These are phyloP conservation scores for Eupristina koningsbergeri DNA, from an alignment of 1,140 invertebrate species.

Conservation along the genomic window DNA sequence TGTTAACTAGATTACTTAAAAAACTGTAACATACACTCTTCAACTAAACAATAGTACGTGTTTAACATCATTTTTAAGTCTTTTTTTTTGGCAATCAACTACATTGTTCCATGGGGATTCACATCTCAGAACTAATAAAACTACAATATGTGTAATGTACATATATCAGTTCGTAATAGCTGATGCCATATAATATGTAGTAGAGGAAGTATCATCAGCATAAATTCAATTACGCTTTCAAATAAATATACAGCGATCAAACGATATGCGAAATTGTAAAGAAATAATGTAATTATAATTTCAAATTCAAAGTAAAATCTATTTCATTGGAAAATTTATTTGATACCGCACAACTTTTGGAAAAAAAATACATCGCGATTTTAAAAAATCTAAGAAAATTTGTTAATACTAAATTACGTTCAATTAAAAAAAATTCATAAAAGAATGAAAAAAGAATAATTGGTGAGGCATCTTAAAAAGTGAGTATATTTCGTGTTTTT, in stretches of 20 bases:
- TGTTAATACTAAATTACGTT: not conserved
- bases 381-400: not conserved
- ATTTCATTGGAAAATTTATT: no score
- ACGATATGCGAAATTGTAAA: not conserved
- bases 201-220: not conserved
- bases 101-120: not conserved
- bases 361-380: no score
- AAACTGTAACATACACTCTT: not conserved
- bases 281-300: not conserved
- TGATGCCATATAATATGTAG: not conserved
- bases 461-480: not conserved
- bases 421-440: not conserved
- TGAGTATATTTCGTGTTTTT: not conserved
- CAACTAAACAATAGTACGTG: not conserved
- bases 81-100: not conserved
- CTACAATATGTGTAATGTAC: not conserved
- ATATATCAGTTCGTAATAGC: not conserved
- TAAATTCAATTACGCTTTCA: not conserved
- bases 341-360: no score
- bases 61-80: not conserved
- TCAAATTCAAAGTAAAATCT: no score
- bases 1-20: not conserved
- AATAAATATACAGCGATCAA: not conserved
- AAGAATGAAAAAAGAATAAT: not conserved
- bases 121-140: not conserved